A percentile compares a stretch with the other conserved stretches of the same genome.
Conservation (phyloP, 2,888 invertebrate species). For the Drosophila fulvimacula region DNA sequence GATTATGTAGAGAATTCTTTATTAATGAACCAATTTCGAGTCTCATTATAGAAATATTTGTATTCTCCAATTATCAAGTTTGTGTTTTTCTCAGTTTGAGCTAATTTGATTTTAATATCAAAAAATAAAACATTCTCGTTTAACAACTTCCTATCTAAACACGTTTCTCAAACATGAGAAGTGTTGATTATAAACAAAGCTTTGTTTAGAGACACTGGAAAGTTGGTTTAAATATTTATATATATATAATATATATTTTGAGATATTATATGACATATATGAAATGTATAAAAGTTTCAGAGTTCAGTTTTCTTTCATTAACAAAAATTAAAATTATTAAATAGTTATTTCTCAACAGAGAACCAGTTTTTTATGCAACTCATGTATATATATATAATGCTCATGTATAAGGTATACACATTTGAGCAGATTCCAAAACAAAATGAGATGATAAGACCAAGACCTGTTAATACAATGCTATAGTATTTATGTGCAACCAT, state of each 20-base stretch:
- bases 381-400: slow-evolving; percentile 7
- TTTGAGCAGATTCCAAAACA: slow-evolving; percentile 27
- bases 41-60: not conserved
- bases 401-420: not conserved
- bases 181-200: not conserved
- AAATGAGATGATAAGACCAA: slow-evolving; percentile 46
- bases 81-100: not conserved
- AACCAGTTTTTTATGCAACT: slow-evolving; percentile 42
- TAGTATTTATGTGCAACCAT: slow-evolving; percentile 6
- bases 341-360: not conserved
- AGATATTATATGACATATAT: not conserved
- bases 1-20: not conserved
- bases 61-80: not conserved
- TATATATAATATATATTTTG: not conserved
- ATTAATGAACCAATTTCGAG: not conserved
- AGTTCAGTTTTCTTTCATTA: not conserved
- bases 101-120: slow-evolving; percentile 8
- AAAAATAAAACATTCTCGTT: slow-evolving; percentile 17
- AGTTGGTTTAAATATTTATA: not conserved
- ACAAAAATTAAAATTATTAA: slow-evolving; percentile 9
- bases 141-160: slow-evolving; percentile 36
- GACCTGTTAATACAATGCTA: slow-evolving; percentile 3
- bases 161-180: slow-evolving; percentile 18
- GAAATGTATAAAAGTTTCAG: not conserved
- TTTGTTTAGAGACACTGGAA: not conserved